phyloP scores from a whole-genome alignment of 2,888 invertebrate species.

The Leucania comma region DNA sequence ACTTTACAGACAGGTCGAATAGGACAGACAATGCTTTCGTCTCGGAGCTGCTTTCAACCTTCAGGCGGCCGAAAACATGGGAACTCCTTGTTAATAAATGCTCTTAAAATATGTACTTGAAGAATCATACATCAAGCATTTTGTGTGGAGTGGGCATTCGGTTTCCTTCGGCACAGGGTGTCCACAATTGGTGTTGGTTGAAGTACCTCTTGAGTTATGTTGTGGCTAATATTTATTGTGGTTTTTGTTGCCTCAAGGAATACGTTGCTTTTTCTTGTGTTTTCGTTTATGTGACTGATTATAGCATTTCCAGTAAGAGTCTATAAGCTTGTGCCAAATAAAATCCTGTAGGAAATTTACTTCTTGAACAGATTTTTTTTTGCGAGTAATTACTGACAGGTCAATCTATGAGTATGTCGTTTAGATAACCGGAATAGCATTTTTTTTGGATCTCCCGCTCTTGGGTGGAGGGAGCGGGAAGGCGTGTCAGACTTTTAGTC shows the following conservation, averaged over 20 bases:
- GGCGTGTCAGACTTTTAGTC: too few species aligned
- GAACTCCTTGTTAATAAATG: too few species aligned
- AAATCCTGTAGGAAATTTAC: not conserved
- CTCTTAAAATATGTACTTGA: not conserved
- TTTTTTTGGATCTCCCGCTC: too few species aligned
- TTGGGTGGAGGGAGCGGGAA: too few species aligned
- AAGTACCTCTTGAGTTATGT: conserved; percentile 25
- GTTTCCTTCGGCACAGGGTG: not conserved
- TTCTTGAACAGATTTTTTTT: not conserved
- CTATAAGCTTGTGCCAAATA: not conserved
- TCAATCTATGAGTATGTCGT: too few species aligned
- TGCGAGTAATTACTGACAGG: too few species aligned
- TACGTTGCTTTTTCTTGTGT: conserved; percentile 8
- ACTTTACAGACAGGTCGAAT: too few species aligned
- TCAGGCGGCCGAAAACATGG: too few species aligned
- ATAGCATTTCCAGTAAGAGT: not conserved
- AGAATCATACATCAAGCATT: not conserved
- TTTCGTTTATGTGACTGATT: conserved; percentile 22
- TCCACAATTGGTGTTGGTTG: conserved; percentile 6
- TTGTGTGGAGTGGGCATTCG: conserved; percentile 19
- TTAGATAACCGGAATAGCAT: too few species aligned
- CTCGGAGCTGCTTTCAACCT: too few species aligned
- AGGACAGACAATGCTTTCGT: too few species aligned
- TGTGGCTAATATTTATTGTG: conserved; percentile 47
- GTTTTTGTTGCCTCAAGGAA: conserved; percentile 29